Evolutionary conservation across 2,888 invertebrate genomes (phyloP).

Genomic region (Cheilosia grossa): DNA sequence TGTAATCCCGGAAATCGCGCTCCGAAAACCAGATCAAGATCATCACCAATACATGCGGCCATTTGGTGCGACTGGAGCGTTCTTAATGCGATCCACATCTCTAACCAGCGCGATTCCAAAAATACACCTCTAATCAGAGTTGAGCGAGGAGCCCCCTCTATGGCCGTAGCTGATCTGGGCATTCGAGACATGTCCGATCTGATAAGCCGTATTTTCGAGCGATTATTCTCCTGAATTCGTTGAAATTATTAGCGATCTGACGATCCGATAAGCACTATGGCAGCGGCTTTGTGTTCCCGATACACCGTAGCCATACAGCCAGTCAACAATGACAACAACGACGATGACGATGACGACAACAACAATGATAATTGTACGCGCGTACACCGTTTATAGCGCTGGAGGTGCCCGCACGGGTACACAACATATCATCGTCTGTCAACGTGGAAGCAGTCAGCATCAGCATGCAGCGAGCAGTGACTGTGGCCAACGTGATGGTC

Average conservation of each 20-base stretch:
- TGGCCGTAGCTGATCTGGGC: not conserved
- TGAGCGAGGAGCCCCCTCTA: conserved; percentile 12
- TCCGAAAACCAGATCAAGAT: conserved; percentile 45
- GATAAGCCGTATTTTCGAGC: conserved; percentile 69
- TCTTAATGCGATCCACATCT: conserved; percentile 26
- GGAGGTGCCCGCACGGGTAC: conserved; percentile 65
- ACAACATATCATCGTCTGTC: conserved; percentile 73
- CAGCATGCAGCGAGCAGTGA: conserved; percentile 8
- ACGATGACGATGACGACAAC: conserved; percentile 42
- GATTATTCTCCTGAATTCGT: conserved; percentile 75
- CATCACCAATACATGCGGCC: not conserved
- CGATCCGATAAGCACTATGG: conserved; percentile 60
- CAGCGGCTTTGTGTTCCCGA: conserved; percentile 60
- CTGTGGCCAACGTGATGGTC: conserved; percentile 53
- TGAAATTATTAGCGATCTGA: conserved; percentile 75
- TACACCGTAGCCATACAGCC: conserved; percentile 12
- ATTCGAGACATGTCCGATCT: conserved; percentile 70
- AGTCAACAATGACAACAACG: conserved; percentile 3
- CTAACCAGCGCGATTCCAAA: conserved; percentile 20
- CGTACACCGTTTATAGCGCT: conserved; percentile 64
- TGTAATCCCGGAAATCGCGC: conserved; percentile 48
- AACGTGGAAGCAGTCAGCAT: conserved; percentile 30
- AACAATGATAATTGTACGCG: conserved; percentile 67
- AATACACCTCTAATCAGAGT: conserved; percentile 44
- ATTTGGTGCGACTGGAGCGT: conserved; percentile 11